Evolutionary conservation across 2,113 vertebrate genomes (phyloP).

Genomic region (Nanorana parkeri): DNA sequence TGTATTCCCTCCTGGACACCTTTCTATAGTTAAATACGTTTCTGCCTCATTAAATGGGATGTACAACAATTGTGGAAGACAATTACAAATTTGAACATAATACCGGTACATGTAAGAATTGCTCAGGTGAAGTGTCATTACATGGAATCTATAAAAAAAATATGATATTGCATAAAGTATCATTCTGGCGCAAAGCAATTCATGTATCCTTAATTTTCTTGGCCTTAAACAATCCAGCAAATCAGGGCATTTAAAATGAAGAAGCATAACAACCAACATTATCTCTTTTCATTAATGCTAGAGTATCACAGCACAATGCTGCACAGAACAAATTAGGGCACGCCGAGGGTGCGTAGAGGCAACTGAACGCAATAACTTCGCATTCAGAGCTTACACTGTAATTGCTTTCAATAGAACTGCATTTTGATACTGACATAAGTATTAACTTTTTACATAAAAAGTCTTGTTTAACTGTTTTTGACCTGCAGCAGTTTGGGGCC

Average conservation of each 20-base stretch:
- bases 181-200: neutral
- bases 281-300: constrained; percentile 29
- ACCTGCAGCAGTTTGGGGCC: neutral
- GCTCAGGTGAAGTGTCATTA: constrained; percentile 30
- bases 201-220: neutral
- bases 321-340: constrained; percentile 16
- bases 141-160: neutral
- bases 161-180: constrained; percentile 7
- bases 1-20: neutral
- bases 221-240: neutral
- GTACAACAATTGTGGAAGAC: constrained; percentile 3
- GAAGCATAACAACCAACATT: constrained; percentile 23
- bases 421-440: constrained; percentile 6
- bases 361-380: constrained; percentile 7
- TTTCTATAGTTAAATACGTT: constrained; percentile 14
- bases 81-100: constrained; percentile 27
- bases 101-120: neutral
- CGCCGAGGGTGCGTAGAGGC: neutral
- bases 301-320: constrained; percentile 29
- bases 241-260: constrained; percentile 20
- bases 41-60: constrained; percentile 21
- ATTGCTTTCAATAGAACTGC: constrained; percentile 6
- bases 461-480: constrained; percentile 5
- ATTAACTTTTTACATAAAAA: constrained; percentile 33
- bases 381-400: constrained; percentile 18